Percentiles rank a stretch among this genome's conserved stretches.
Evolutionary conservation across 2,797 vertebrate species (phyloP).

Genomic region (Diplodus puntazzo): DNA sequence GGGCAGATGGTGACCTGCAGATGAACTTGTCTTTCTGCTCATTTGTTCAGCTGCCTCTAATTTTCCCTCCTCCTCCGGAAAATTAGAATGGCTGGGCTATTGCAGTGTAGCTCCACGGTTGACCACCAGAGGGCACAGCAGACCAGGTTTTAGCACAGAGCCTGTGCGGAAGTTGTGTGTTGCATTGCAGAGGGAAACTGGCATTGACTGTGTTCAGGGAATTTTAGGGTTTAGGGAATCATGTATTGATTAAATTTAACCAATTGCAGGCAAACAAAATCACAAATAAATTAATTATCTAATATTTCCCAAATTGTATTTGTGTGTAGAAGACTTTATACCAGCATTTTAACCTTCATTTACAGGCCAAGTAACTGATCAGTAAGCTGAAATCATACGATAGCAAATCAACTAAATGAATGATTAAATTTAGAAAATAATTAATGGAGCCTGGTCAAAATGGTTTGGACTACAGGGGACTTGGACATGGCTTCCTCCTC

Average conservation of each 20-base stretch:
- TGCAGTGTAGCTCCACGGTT: rapidly evolving
- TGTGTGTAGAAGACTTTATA: background rate
- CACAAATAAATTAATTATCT: background rate
- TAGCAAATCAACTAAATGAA: background rate
- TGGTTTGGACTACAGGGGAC: rapidly evolving
- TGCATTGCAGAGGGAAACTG: slow-evolving; percentile 20
- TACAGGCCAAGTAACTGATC: background rate
- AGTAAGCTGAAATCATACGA: background rate
- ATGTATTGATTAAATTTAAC: background rate
- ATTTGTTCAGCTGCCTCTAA: slow-evolving; percentile 95
- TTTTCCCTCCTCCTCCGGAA: slow-evolving; percentile 74
- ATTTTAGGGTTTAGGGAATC: background rate
- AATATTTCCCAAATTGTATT: background rate
- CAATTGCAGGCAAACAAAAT: background rate
- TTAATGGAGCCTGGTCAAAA: background rate
- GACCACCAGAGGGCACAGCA: slow-evolving; percentile 87
- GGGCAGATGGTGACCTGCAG: slow-evolving; percentile 94
- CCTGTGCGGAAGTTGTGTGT: background rate
- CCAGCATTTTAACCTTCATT: background rate
- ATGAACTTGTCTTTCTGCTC: slow-evolving; percentile 91
- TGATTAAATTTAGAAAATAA: background rate
- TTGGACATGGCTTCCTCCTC: background rate
- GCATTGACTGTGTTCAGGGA: background rate
- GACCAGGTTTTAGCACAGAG: slow-evolving; percentile 79
- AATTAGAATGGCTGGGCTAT: slow-evolving; percentile 41